Conservation (phyloP, 64 coral and sea anemone genomes). For the Porites australiensis region DNA sequence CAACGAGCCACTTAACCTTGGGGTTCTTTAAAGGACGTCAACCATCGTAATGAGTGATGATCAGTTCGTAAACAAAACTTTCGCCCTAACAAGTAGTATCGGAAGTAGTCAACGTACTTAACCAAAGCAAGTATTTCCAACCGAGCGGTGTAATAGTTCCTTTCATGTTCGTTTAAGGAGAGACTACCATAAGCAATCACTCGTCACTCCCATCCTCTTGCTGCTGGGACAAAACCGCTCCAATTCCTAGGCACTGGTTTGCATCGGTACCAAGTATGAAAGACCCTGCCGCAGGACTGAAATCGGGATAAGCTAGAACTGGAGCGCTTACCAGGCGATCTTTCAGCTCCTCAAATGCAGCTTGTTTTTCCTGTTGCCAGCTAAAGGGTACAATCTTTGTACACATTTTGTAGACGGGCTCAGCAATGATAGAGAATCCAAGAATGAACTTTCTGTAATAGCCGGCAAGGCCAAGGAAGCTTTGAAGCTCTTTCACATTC, state of each 20-base stretch:
- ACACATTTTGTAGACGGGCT: slow-evolving; percentile 53
- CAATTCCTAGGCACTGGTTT: slow-evolving; percentile 29
- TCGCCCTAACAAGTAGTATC: slow-evolving; percentile 26
- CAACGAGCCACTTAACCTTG: slow-evolving; percentile 49
- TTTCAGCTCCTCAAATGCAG: slow-evolving; percentile 63
- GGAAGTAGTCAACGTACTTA: slow-evolving; percentile 3
- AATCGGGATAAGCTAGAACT: slow-evolving; percentile 50
- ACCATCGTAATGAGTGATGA: slow-evolving; percentile 53
- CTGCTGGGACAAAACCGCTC: slow-evolving; percentile 22
- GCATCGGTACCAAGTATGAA: slow-evolving; percentile 69
- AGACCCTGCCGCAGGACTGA: slow-evolving; percentile 25
- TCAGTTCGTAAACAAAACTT: slow-evolving; percentile 22
- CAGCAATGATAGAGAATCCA: slow-evolving; percentile 72
- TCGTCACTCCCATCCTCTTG: slow-evolving; percentile 24
- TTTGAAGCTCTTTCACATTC: too few species aligned
- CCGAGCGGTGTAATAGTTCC: slow-evolving; percentile 46
- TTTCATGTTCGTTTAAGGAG: slow-evolving; percentile 32
- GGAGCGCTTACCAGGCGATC: slow-evolving; percentile 52
- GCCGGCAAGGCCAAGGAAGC: too few species aligned
- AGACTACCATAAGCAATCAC: slow-evolving; percentile 22
- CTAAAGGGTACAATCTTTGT: slow-evolving; percentile 25
- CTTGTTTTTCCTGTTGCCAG: slow-evolving; percentile 26
- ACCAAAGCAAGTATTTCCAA: slow-evolving; percentile 39
- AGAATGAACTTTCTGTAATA: too few species aligned
- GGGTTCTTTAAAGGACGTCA: slow-evolving; percentile 32